Evolutionary conservation across 2,113 vertebrate species (phyloP).

Genomic region (Cyprinus carpio): DNA sequence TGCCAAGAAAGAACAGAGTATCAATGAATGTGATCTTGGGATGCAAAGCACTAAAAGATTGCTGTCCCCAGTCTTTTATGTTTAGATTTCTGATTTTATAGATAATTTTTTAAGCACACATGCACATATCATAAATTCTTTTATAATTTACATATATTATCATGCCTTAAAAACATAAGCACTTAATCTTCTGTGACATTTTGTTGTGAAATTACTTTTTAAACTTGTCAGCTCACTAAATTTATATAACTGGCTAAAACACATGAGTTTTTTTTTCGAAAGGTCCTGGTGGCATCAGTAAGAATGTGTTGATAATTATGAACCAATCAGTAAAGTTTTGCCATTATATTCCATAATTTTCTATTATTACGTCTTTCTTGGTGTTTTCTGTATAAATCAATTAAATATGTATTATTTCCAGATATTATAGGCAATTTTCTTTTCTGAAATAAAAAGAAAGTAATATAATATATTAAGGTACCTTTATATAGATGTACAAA

Average conservation of each 20-base stretch:
- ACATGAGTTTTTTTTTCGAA: not conserved
- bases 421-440: not conserved
- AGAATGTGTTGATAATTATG: not conserved
- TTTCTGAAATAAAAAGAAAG: not conserved
- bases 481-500: not conserved
- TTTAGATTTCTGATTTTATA: not conserved
- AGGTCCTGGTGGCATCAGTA: not conserved
- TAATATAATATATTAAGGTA: no score
- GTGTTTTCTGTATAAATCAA: not conserved
- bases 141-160: not conserved
- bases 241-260: not conserved
- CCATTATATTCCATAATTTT: not conserved
- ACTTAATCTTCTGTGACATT: not conserved
- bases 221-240: not conserved
- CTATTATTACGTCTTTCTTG: no score
- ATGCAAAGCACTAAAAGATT: constrained; percentile 8
- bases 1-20: constrained; percentile 37
- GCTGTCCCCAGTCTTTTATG: not conserved
- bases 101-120: not conserved
- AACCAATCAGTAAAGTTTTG: not conserved
- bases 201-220: not conserved
- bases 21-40: constrained; percentile 44
- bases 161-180: not conserved
- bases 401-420: no score
- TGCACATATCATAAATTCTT: not conserved